These are phyloP conservation scores for Pseudolycoriella hygida DNA, from an alignment of 2,888 invertebrate species.

Conservation along the genomic window DNA sequence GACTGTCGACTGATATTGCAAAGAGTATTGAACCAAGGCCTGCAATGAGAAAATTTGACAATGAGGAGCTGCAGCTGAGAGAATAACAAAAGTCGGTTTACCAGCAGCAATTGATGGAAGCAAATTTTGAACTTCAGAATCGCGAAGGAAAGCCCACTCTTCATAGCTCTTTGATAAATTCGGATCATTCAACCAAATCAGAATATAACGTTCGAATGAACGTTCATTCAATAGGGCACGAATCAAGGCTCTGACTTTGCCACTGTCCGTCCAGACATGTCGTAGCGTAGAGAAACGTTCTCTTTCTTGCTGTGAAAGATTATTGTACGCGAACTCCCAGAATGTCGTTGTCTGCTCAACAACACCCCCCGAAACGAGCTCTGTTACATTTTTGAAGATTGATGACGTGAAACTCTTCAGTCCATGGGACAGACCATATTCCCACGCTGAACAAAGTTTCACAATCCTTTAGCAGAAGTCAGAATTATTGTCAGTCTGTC, in stretches of 20 bases:
- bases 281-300: constrained; percentile 62
- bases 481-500: too few relatives aligned
- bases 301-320: constrained; percentile 73
- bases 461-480: too few relatives aligned
- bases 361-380: constrained; percentile 40
- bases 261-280: constrained; percentile 44
- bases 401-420: constrained; percentile 37
- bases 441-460: constrained; percentile 49
- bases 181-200: constrained; percentile 52
- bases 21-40: constrained; percentile 80
- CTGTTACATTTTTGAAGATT: constrained; percentile 49
- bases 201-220: constrained; percentile 66
- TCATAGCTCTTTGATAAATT: constrained; percentile 60
- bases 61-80: too few relatives aligned
- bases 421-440: constrained; percentile 62
- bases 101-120: constrained; percentile 77
- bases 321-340: constrained; percentile 62
- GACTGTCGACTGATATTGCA: constrained; percentile 79
- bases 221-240: constrained; percentile 81
- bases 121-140: constrained; percentile 58
- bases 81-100: constrained; percentile 18
- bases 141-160: constrained; percentile 66
- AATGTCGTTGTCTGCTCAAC: constrained; percentile 34
- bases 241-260: constrained; percentile 57
- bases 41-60: constrained; percentile 25